These are phyloP conservation scores for Teleiodes luculella DNA, from an alignment of 2,888 invertebrate genomes.

Conservation along the genomic window DNA sequence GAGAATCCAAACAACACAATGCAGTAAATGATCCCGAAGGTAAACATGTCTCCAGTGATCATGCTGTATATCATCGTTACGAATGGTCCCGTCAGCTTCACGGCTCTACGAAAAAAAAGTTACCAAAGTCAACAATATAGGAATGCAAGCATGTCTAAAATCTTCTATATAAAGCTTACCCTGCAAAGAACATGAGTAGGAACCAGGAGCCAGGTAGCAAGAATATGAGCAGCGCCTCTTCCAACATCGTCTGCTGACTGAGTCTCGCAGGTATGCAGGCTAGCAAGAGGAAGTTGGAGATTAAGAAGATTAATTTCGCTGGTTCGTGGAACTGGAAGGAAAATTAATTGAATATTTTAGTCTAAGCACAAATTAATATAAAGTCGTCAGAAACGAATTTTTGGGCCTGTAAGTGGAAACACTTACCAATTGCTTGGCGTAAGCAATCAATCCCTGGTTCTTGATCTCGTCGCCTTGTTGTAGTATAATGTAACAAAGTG, in stretches of 20 bases:
- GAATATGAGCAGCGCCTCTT: conserved; percentile 94
- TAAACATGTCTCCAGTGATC: conserved; percentile 99
- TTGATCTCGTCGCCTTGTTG: conserved; percentile 97
- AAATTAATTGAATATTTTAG: background rate
- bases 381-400: background rate
- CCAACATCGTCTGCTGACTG: conserved; percentile 84
- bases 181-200: conserved; percentile 98
- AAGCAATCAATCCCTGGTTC: conserved; percentile 94
- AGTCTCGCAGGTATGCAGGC: conserved; percentile 93
- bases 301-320: conserved; percentile 94
- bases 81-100: conserved; percentile 97
- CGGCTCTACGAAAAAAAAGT: conserved; percentile 81
- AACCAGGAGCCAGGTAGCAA: conserved; percentile 98
- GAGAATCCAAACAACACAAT: conserved; percentile 97
- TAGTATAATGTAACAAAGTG: conserved; percentile 91
- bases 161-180: conserved; percentile 80
- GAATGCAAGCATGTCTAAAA: background rate
- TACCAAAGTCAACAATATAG: background rate
- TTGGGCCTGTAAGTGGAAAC: background rate
- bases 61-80: conserved; percentile 99
- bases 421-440: conserved; percentile 93
- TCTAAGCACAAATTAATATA: background rate
- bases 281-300: conserved; percentile 93
- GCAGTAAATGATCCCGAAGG: conserved; percentile 97
- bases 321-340: conserved; percentile 91